phyloP scores from a whole-genome alignment of 2,888 invertebrate species.

The Lepas anatifera region DNA sequence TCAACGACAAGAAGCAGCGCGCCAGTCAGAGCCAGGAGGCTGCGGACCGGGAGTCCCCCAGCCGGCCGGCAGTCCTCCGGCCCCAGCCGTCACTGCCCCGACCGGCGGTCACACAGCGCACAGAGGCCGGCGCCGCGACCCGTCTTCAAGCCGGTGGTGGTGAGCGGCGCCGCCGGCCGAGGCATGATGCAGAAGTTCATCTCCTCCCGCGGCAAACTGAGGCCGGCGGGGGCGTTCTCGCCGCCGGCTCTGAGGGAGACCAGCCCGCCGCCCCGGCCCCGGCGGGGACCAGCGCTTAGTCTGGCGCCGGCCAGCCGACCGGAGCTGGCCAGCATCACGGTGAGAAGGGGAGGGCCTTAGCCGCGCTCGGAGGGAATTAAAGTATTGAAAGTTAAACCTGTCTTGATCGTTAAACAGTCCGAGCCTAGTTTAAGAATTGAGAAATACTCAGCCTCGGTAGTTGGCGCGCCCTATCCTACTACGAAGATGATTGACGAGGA shows the following conservation, averaged over 20 bases:
- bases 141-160: constrained; percentile 4
- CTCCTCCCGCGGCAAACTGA: constrained; percentile 57
- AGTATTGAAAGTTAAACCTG: too few relatives aligned
- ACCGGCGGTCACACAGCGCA: not conserved
- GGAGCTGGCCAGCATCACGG: not conserved
- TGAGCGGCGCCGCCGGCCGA: constrained; percentile 14
- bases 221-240: constrained; percentile 31
- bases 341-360: too few relatives aligned
- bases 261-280: constrained; percentile 28
- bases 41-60: not conserved
- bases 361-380: too few relatives aligned
- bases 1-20: not conserved
- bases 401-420: too few relatives aligned
- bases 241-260: constrained; percentile 15
- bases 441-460: too few relatives aligned
- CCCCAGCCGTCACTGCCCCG: constrained; percentile 18
- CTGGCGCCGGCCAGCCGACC: not conserved
- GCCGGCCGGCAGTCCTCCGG: constrained; percentile 18
- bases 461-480: too few relatives aligned
- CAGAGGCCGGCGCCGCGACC: not conserved
- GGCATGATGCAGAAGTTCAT: constrained; percentile 78
- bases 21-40: not conserved
- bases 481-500: too few relatives aligned
- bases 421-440: too few relatives aligned
- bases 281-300: not conserved